Evolutionary conservation across 92 coral and sea anemone genomes (phyloP).

Genomic region (Zoanthus solanderi): DNA sequence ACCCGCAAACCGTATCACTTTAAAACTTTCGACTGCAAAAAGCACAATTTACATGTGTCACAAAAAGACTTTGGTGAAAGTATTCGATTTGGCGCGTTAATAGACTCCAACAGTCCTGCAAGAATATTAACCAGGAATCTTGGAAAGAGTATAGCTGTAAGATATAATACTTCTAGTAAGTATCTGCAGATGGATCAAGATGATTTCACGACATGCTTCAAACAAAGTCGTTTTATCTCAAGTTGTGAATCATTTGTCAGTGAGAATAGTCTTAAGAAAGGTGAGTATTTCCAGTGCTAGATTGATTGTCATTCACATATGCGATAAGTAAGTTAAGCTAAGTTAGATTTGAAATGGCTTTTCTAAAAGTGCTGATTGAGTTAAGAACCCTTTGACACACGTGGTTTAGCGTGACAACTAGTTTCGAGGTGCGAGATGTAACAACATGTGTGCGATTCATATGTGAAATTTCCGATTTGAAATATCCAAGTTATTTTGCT

Average conservation of each 20-base stretch:
- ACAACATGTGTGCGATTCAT: neutral
- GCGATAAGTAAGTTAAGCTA: neutral
- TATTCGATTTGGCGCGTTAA: neutral
- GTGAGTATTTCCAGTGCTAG: constrained; percentile 11
- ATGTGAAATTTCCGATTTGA: neutral
- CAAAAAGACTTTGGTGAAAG: constrained; percentile 15
- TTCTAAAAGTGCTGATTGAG: neutral
- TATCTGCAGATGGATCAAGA: neutral
- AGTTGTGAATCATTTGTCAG: neutral
- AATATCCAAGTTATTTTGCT: neutral
- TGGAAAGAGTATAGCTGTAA: neutral
- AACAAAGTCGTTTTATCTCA: neutral
- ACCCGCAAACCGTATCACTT: constrained; percentile 16
- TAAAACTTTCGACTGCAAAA: constrained; percentile 19
- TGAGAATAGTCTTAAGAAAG: neutral
- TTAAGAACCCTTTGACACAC: neutral
- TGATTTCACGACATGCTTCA: neutral
- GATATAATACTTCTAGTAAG: neutral
- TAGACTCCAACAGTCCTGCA: neutral
- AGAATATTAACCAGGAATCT: neutral
- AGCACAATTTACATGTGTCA: constrained; percentile 51
- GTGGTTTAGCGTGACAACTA: neutral
- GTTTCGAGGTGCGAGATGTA: neutral
- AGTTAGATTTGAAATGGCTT: neutral
- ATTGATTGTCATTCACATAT: neutral